Conservation (phyloP, 2,888 invertebrate species). For the Criorhina ranunculi region DNA sequence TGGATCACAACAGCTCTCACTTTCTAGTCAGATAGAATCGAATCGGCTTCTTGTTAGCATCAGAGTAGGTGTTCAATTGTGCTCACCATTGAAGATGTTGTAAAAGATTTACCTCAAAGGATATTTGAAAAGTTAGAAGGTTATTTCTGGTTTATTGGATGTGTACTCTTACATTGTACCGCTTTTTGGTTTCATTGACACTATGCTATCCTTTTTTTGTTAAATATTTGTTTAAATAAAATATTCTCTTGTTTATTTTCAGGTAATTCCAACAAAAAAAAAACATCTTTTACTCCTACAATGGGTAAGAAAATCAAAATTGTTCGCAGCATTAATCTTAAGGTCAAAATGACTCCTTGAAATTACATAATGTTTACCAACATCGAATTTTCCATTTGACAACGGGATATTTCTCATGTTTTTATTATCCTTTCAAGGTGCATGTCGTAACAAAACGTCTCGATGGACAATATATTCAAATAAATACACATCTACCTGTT, state of each 20-base stretch:
- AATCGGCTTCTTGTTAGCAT: no score
- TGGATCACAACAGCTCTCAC: no score
- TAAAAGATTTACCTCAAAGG: no score
- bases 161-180: no score
- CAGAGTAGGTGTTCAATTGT: no score
- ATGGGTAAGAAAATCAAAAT: constrained; percentile 26
- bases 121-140: no score
- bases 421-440: constrained; percentile 64
- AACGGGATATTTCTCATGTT: constrained; percentile 59
- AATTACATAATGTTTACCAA: constrained; percentile 72
- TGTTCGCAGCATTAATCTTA: constrained; percentile 22
- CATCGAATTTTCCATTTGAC: constrained; percentile 32
- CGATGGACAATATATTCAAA: constrained; percentile 51
- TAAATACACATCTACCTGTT: constrained; percentile 50
- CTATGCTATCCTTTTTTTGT: not conserved
- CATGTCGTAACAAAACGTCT: constrained; percentile 60
- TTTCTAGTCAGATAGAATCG: no score
- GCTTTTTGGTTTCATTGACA: no score
- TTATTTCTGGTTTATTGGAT: no score
- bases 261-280: constrained; percentile 38
- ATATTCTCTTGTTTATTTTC: constrained; percentile 25
- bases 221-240: constrained; percentile 1
- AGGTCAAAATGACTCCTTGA: constrained; percentile 5
- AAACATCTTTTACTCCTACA: no score
- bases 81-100: no score